Percentiles rank a stretch among this genome's conserved stretches.
Conservation (phyloP, 1,140 invertebrate species). For the Cyrtorhinus lividipennis region DNA sequence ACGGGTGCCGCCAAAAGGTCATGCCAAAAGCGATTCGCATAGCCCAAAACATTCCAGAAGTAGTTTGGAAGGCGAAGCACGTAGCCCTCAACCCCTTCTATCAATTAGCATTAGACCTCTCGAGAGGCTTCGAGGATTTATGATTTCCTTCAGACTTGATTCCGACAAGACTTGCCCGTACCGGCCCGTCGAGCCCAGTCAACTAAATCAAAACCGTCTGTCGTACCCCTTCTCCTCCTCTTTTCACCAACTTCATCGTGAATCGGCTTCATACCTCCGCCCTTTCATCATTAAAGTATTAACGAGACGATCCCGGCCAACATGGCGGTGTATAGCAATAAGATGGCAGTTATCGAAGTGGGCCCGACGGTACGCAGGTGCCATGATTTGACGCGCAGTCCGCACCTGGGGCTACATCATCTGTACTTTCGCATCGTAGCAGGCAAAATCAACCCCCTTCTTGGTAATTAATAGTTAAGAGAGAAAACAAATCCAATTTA, state of each 20-base stretch:
- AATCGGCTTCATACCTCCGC: no score
- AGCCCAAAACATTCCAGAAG: constrained; percentile 9
- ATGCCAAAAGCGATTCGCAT: background rate
- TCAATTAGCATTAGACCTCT: constrained; percentile 2
- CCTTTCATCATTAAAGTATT: background rate
- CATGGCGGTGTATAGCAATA: background rate
- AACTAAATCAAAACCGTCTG: constrained; percentile 4
- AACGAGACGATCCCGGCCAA: constrained; percentile 5
- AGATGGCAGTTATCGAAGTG: background rate
- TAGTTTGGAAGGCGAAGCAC: constrained; percentile 6
- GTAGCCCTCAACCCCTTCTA: background rate
- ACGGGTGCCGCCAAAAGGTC: background rate
- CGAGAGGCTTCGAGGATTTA: background rate
- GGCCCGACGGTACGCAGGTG: background rate
- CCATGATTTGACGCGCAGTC: no score
- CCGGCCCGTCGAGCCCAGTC: background rate
- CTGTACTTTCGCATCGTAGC: no score
- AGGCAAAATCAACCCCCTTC: no score
- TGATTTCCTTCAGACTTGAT: constrained; percentile 3
- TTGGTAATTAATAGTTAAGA: no score
- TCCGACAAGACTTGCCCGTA: background rate
- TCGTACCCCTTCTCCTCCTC: background rate
- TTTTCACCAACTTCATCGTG: no score
- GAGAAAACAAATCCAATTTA: no score
- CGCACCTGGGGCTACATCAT: no score